Evolutionary conservation across 2,113 vertebrate species (phyloP).

Genomic region (Phalacrocorax aristotelis): DNA sequence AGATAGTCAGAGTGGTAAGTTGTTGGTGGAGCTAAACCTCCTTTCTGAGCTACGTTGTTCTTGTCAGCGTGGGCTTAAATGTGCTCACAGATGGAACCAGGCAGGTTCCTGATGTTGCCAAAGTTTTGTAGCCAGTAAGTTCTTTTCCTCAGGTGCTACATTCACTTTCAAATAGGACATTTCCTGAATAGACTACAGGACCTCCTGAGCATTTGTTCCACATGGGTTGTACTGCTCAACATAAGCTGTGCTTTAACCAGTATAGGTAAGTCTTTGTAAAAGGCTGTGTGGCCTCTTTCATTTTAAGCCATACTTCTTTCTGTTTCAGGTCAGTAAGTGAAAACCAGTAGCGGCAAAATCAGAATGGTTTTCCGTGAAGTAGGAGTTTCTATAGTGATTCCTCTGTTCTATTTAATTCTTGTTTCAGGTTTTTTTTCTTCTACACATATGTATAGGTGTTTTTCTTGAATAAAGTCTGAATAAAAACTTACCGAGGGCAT

Average conservation of each 20-base stretch:
- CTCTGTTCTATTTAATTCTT: background rate
- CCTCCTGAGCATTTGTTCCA: background rate
- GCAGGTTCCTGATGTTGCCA: background rate
- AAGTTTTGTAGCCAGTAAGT: background rate
- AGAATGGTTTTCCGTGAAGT: background rate
- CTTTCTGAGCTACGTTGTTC: background rate
- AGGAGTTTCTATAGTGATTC: background rate
- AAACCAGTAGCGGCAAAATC: background rate
- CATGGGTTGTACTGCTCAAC: background rate
- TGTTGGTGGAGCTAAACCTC: background rate
- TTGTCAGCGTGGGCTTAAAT: background rate
- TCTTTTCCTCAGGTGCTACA: background rate
- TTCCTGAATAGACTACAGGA: background rate
- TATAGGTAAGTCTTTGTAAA: background rate
- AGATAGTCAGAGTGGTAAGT: background rate
- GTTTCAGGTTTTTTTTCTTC: background rate
- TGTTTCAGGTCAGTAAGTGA: background rate
- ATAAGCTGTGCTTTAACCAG: background rate
- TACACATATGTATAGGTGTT: background rate
- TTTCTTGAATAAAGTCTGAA: background rate
- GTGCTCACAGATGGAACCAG: background rate
- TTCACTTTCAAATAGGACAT: background rate
- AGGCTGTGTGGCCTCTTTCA: background rate
- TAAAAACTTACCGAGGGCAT: background rate
- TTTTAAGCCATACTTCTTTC: background rate